Evolutionary conservation across 2,797 vertebrate species (phyloP).

Genomic region (Falco berigora): DNA sequence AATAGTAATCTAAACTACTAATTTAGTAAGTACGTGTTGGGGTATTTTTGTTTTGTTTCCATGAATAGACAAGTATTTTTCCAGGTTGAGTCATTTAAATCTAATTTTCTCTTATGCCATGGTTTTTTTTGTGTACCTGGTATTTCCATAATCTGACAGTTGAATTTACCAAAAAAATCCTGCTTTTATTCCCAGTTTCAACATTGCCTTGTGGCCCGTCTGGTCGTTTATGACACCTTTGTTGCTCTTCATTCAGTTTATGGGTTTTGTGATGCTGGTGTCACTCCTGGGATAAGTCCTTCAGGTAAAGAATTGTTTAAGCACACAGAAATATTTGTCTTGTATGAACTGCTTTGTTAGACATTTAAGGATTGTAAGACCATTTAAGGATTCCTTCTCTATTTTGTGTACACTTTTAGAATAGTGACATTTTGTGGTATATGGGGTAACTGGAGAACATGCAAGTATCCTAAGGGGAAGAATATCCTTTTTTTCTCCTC

Average conservation of each 20-base stretch:
- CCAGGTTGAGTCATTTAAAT: not conserved
- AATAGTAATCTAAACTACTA: not conserved
- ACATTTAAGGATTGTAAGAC: not conserved
- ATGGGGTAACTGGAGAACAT: not conserved
- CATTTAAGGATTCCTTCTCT: not conserved
- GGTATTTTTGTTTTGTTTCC: not conserved
- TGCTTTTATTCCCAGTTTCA: conserved; percentile 79
- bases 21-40: not conserved
- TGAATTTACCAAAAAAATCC: not conserved
- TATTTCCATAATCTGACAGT: not conserved
- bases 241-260: conserved; percentile 93
- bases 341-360: not conserved
- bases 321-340: not conserved
- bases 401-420: not conserved
- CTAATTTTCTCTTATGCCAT: not conserved
- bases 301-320: conserved; percentile 65
- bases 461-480: not conserved
- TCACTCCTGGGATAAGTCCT: conserved; percentile 85
- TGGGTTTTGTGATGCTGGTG: conserved; percentile 94
- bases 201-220: conserved; percentile 88
- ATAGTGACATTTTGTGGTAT: not conserved
- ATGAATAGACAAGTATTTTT: not conserved
- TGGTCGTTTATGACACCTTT: conserved; percentile 94
- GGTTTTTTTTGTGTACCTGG: not conserved
- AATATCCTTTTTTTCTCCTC: not conserved